Evolutionary conservation across 1,140 invertebrate genomes (phyloP), one percentile per base, ranked within the genome.

Genomic region (Nebria ingens): DNA sequence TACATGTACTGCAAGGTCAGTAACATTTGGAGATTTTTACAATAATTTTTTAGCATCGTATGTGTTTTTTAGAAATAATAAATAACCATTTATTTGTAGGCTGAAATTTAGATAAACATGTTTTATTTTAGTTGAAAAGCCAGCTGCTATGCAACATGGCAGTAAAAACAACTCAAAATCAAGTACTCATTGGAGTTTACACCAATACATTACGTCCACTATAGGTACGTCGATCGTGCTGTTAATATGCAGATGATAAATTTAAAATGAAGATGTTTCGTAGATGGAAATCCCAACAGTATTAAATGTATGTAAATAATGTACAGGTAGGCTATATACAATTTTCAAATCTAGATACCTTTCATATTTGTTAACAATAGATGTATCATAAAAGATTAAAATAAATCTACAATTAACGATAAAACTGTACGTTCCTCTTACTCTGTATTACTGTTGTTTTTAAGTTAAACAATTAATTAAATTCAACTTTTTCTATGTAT

Each of bases 91-190:
- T 51, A 17, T 6, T 51, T n/a, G 45, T 50, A 50, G 20, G 20
- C 45, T 52, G 21, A 22, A 13, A 12, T 23, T n/a, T n/a, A 20
- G 25, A 53, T 53, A 29, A 2, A 17, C 20, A 6, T 15, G 45
- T 11, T 11, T 50, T 54, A 34, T 67, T 67, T 21, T 69, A 76
- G 75, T 74, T 62, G 77, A 79, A 69, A 78, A 79, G 70, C 77
- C 77, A 53, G 77, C 77, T 29, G 77, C 77, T 42, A 79, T 79
- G 77, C 78, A 79, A 60, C 76, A 79, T 60, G 76, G 77, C 40
- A 72, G 75, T 56, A 34, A 34, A n/a, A 34, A 34, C 25, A 34
- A 34, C n/a, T 34, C 25, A 9, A 34, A 34, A 34, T 34, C 25
- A 34, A 34, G 25, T 34, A 34, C n/a, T 9, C 25, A 34, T 34